Evolutionary conservation across 2,888 invertebrate species (phyloP), one percentile per base, ranked within the genome.

Genomic region (Notodonta ziczac): DNA sequence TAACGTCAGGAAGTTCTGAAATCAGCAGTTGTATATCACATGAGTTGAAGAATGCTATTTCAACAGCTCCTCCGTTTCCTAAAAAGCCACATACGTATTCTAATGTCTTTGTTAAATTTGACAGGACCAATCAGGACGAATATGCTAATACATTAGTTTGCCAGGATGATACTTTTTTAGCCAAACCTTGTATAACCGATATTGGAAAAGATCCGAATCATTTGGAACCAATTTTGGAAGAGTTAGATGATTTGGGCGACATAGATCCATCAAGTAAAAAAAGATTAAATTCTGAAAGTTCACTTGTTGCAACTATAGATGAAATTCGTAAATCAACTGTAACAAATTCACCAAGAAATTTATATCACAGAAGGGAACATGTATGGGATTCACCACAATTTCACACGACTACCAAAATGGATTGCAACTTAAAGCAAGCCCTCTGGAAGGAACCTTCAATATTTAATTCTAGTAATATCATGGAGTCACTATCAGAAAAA

Each of bases 301-400:
- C 95, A 8, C 83, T 95, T 8, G 95, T 95, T 8, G 95, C 95
- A 12, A 95, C 95, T 3, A 95, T 95, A 64, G 95, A 95, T 77
- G 95, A 95, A 86, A 95, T 95, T 51, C 87, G 95, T 53, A 94
- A 94, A 73, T 94, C 93, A 51, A 94, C 94, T 4, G 91, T 90
- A 0, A 94, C 94, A 16, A 95, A 94, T 78, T 95, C 95, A 5
- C 95, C 95, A 6, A 89, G 94, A 74, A 94, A 94, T 76, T 83
- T 94, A 61, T 95, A 94, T 77, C 94, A 95, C 60, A 88, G 94
- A 66, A 89, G 94, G 55, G 94, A 94, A 66, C 86, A 90, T 59
- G 84, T 91, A 48, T 94, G 94, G 93, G 89, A 92, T 71, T 87
- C 91, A 3, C 91, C 91, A 48, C 86, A 89, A 63, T 86, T 86